A percentile compares a stretch with the other conserved stretches of the same genome.
These are phyloP conservation scores for Hydrozoanthus tunicans DNA, from an alignment of 64 coral and sea anemone species.

Conservation along the genomic window DNA sequence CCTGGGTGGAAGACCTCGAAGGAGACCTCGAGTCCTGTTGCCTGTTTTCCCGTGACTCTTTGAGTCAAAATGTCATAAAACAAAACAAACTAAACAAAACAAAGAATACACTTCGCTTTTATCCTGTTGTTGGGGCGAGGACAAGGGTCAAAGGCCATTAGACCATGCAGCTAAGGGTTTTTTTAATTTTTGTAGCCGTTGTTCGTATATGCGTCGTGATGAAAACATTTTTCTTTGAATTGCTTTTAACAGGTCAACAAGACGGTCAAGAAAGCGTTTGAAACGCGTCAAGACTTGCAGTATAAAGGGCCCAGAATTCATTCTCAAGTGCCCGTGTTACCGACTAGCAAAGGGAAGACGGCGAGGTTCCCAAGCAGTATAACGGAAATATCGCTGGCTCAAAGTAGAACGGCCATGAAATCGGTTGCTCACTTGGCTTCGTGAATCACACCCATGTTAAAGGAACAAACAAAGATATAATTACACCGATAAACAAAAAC, in stretches of 20 bases:
- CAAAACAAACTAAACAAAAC: no score
- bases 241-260: slow-evolving; percentile 60
- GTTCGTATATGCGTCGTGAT: not conserved
- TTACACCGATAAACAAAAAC: not conserved
- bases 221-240: not conserved
- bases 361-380: not conserved
- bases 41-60: no score
- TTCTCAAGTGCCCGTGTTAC: not conserved
- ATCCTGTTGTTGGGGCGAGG: no score
- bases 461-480: not conserved
- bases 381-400: not conserved
- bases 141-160: not conserved
- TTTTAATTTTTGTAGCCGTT: not conserved
- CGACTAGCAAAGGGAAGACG: not conserved
- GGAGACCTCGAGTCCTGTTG: no score
- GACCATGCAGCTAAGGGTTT: not conserved
- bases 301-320: slow-evolving; percentile 73
- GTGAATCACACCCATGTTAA: not conserved
- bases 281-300: slow-evolving; percentile 70
- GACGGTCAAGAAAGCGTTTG: slow-evolving; percentile 68
- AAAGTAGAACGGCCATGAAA: slow-evolving; percentile 14
- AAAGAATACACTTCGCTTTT: no score
- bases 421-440: slow-evolving; percentile 12
- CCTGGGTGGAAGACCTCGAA: no score
- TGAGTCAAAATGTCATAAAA: no score